Conservation (phyloP, 1,140 invertebrate species). For the Drosophila miranda region DNA sequence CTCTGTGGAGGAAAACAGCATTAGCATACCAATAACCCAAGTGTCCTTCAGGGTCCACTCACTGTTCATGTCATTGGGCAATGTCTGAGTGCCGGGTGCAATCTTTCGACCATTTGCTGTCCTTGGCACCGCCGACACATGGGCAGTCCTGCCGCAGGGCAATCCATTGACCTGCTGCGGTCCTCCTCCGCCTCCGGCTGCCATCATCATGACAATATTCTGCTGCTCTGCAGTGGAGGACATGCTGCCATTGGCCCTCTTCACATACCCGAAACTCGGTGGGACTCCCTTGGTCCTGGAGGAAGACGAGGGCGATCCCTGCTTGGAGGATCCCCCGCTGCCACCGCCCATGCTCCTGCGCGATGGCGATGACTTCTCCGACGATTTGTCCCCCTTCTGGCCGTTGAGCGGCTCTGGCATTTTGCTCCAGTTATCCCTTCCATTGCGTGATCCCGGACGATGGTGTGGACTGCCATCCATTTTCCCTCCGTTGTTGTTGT, state of each 20-base stretch:
- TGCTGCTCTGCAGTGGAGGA: slow-evolving; percentile 84
- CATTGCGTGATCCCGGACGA: slow-evolving; percentile 72
- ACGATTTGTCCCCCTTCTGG: slow-evolving; percentile 64
- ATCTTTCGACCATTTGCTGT: slow-evolving; percentile 91
- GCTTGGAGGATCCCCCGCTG: slow-evolving; percentile 82
- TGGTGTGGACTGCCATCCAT: slow-evolving; percentile 75
- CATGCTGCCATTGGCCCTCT: slow-evolving; percentile 86
- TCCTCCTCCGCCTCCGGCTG: slow-evolving; percentile 78
- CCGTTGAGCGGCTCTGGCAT: slow-evolving; percentile 80
- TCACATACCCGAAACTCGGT: slow-evolving; percentile 92
- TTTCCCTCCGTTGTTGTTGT: slow-evolving; percentile 47
- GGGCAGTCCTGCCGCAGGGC: slow-evolving; percentile 86
- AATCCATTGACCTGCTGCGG: slow-evolving; percentile 51
- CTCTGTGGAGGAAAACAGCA: slow-evolving; percentile 39
- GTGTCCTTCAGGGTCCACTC: slow-evolving; percentile 64
- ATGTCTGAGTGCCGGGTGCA: slow-evolving; percentile 93
- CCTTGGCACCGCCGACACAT: slow-evolving; percentile 91
- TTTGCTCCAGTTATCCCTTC: slow-evolving; percentile 80
- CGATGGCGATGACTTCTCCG: slow-evolving; percentile 78
- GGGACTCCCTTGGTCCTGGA: slow-evolving; percentile 87
- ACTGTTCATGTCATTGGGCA: slow-evolving; percentile 90
- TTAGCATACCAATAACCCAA: not conserved
- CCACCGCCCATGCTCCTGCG: slow-evolving; percentile 70
- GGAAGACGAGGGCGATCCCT: slow-evolving; percentile 83
- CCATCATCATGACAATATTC: slow-evolving; percentile 78